phyloP scores from a whole-genome alignment of 2,888 invertebrate species.

The Synanthedon vespiformis region DNA sequence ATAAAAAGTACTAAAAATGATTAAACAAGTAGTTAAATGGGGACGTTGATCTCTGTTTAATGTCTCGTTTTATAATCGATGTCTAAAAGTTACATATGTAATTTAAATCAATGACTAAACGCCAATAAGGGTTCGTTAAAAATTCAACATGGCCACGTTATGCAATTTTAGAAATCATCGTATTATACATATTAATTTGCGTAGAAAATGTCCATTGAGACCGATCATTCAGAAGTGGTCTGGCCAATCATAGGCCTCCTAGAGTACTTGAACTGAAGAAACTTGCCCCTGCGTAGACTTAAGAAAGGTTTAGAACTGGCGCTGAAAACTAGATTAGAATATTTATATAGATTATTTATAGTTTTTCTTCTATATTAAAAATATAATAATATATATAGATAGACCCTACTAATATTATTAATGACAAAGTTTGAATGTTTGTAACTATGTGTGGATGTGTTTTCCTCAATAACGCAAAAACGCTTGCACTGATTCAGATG shows the following conservation, averaged over 20 bases:
- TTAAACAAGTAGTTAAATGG: too few species aligned
- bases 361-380: too few species aligned
- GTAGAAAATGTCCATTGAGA: slow-evolving; percentile 25
- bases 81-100: neutral
- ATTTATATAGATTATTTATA: slow-evolving; percentile 1
- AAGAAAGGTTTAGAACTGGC: slow-evolving; percentile 13
- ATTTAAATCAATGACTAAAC: neutral
- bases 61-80: neutral
- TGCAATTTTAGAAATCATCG: slow-evolving; percentile 32
- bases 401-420: too few species aligned
- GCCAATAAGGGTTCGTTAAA: neutral
- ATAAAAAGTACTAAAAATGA: too few species aligned
- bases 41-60: neutral
- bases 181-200: slow-evolving; percentile 31
- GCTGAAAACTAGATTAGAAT: neutral
- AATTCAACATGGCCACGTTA: slow-evolving; percentile 12
- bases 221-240: slow-evolving; percentile 21
- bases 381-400: too few species aligned
- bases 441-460: too few species aligned
- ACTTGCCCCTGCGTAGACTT: slow-evolving; percentile 9
- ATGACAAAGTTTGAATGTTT: too few species aligned
- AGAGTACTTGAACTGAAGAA: slow-evolving; percentile 10
- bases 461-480: too few species aligned
- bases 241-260: slow-evolving; percentile 20
- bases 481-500: too few species aligned